Base-by-base conservation (phyloP, 2,113 vertebrate species). In the Malurus elegans region DNA sequence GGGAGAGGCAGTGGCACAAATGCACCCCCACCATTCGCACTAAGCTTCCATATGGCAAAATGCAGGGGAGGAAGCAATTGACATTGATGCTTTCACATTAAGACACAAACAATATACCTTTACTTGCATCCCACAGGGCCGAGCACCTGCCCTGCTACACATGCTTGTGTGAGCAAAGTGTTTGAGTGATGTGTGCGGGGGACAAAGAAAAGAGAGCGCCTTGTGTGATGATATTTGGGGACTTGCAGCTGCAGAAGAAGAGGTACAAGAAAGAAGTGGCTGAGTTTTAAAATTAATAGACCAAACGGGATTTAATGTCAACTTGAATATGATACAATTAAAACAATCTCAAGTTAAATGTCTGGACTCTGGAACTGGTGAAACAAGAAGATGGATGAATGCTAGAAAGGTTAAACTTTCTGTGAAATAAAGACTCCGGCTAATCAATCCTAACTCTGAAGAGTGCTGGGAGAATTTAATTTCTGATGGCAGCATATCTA, bases 81-180 rank as follows among this genome's bases (percentile, higher is more conserved):
- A 62, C 60, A 17, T n/a, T n/a, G n/a, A n/a, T 88, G 60, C 79
- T 95, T 96, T 93, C 96, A 91, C 75, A 74, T 92, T 90, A 73
- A 84, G 94, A 86, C 38, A 86, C 34, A 62, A 88, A 78, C 7
- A 44, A 51, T 62, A 88, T 58, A 85, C 78, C 75, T 95, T 86
- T 80, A 80, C 18, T 71, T 50, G 83, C 65, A 67, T 48, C 94
- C 88, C 86, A 80, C 96, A 91, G 88, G 75, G 91, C 79, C 0
- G 0, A 95, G 79, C 94, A 96, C 88, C 94, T 95, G 92, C 47
- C 82, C 38, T 50, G 79, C 78, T 79, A 48, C 66, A 93, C 61
- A 64, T 1, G 2, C 67, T 88, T 6, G 2, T 4, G 4, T 44
- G 64, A 91, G 34, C 34, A 65, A 94, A 93, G 53, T 5, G 32